A percentile compares a stretch with the other conserved stretches of the same genome.
Evolutionary conservation across 2,888 invertebrate species (phyloP).

Genomic region (Chrysina gloriosa): DNA sequence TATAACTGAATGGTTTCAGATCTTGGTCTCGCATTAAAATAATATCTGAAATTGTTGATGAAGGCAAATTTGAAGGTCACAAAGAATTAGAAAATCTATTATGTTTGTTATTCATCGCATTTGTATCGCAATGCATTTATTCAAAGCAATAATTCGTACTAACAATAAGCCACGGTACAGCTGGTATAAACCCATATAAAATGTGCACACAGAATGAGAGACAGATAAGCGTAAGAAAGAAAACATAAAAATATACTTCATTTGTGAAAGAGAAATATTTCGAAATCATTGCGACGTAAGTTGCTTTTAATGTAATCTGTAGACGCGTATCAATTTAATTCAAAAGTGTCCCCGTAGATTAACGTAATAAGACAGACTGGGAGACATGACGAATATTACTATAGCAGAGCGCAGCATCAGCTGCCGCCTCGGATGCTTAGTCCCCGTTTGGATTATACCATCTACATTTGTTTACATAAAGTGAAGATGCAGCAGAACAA

Average conservation of each 20-base stretch:
- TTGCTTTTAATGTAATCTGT: neutral
- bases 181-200: too few relatives aligned
- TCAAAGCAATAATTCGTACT: too few relatives aligned
- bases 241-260: neutral
- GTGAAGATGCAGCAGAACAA: slow-evolving; percentile 46
- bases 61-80: too few relatives aligned
- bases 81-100: too few relatives aligned
- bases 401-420: neutral
- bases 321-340: slow-evolving; percentile 31
- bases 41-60: too few relatives aligned
- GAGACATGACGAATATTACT: neutral
- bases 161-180: too few relatives aligned
- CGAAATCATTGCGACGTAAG: neutral
- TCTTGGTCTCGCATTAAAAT: too few relatives aligned
- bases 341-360: slow-evolving; percentile 10
- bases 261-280: neutral
- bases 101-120: too few relatives aligned
- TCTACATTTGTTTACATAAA: slow-evolving; percentile 50
- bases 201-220: too few relatives aligned
- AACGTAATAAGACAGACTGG: slow-evolving; percentile 24
- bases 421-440: neutral
- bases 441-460: slow-evolving; percentile 45
- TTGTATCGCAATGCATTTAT: too few relatives aligned
- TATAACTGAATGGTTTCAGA: too few relatives aligned
- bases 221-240: too few relatives aligned